Evolutionary conservation across 2,888 invertebrate genomes (phyloP).

Genomic region (Drosophila niveifrons): DNA sequence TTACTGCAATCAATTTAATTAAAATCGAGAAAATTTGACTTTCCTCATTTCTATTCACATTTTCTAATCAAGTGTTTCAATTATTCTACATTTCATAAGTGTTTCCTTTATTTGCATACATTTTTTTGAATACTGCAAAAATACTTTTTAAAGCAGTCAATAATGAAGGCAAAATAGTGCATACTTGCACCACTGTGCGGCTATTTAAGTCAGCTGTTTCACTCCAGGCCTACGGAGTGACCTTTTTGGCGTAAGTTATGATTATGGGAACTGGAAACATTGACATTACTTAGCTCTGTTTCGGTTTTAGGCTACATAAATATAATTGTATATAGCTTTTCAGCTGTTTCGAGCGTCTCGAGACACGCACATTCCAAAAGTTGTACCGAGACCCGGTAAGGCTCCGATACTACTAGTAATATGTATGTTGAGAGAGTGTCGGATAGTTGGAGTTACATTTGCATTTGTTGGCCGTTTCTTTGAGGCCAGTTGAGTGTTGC

Average conservation of each 20-base stretch:
- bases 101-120: neutral
- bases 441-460: conserved; percentile 22
- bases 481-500: conserved; percentile 52
- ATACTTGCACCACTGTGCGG: conserved; percentile 51
- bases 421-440: conserved; percentile 1
- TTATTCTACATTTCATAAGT: too few species aligned
- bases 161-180: neutral
- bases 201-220: conserved; percentile 60
- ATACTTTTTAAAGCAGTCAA: neutral
- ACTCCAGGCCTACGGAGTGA: conserved; percentile 28
- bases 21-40: too few species aligned
- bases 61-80: too few species aligned
- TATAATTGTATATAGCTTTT: conserved; percentile 67
- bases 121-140: neutral
- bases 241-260: conserved; percentile 79
- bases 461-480: conserved; percentile 22
- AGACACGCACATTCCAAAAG: conserved; percentile 32
- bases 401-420: neutral
- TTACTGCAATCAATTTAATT: too few species aligned
- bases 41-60: too few species aligned
- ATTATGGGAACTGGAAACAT: conserved; percentile 79
- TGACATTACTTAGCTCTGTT: conserved; percentile 70
- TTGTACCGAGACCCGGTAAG: conserved; percentile 32
- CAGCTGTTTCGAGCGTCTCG: conserved; percentile 11
- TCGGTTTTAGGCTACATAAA: conserved; percentile 60